Evolutionary conservation across 2,797 vertebrate genomes (phyloP), one percentile per base, ranked within the genome.

Genomic region (Clarias fuscus): DNA sequence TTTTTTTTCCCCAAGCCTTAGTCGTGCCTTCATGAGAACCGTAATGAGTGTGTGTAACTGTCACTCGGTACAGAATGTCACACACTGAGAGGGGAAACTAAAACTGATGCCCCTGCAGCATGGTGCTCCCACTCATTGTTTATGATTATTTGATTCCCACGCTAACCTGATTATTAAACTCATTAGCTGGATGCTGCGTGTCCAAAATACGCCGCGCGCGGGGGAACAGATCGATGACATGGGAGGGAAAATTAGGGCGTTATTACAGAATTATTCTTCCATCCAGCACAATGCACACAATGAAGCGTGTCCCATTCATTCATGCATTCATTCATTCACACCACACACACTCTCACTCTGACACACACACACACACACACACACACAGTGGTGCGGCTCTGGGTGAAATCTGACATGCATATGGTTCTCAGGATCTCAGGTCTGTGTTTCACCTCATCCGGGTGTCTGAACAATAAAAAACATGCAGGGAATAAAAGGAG

Each of bases 261-360:
- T 27, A 82, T 65, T 65, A 68, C 43, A 48, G 43, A 48, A 10
- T 48, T 48, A 48, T 48, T 48, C 43, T 67, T 53, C 27, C 80
- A 82, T 82, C 62, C 17, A 53, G 37, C 37, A 81, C 61, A 65
- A 81, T 81, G 78, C 73, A 77, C 75, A 77, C 75, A 59, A 77
- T 59, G 56, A 17, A 77, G 53, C 7, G 53, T 5, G 53, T 77
- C 53, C n/a, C 27, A 33, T 77, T 59, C 75, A 59, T 59, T 20
- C 56, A 68, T n/a, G 4, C 33, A 33, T 33, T 33, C 33, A 33
- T 33, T 33, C 65, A 27, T 15, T 14, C n/a, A 68, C 65, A 68
- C 65, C 65, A 67, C 65, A 67, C n/a, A 67, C 65, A 11, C 7
- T 33, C 33, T 33, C 33, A 33, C 33, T 33, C 33, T 33, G 33